Evolutionary conservation across 2,888 invertebrate species (phyloP).

Genomic region (Dione juno): DNA sequence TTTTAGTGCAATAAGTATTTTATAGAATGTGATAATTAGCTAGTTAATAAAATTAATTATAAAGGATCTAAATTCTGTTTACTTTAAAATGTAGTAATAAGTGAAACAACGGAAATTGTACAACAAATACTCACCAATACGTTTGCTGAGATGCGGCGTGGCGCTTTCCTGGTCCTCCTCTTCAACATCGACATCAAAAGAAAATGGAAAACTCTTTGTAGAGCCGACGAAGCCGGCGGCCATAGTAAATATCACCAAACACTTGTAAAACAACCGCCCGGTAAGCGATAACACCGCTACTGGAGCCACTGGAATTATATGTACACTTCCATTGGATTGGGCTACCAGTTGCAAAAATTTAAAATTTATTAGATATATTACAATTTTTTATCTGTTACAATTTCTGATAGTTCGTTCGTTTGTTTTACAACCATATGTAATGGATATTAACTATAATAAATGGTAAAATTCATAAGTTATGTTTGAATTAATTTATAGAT

Average conservation of each 20-base stretch:
- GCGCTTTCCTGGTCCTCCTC: slow-evolving; percentile 63
- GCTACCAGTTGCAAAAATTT: slow-evolving; percentile 15
- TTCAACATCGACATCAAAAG: slow-evolving; percentile 77
- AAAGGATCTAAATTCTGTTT: neutral
- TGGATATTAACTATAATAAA: neutral
- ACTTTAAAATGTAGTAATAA: neutral
- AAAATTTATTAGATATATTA: neutral
- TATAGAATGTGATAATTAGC: neutral
- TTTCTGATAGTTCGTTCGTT: neutral
- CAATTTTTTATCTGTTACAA: neutral
- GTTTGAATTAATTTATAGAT: neutral
- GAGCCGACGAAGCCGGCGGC: slow-evolving; percentile 77
- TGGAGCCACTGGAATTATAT: slow-evolving; percentile 19
- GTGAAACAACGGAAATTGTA: neutral
- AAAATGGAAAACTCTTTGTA: slow-evolving; percentile 78
- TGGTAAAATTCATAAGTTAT: neutral
- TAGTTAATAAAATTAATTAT: neutral
- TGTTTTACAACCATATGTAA: neutral
- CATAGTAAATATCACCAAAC: slow-evolving; percentile 53
- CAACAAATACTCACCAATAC: slow-evolving; percentile 64
- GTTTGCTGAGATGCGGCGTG: slow-evolving; percentile 67
- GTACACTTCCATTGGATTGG: slow-evolving; percentile 3
- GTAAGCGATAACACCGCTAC: slow-evolving; percentile 15
- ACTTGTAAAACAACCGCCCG: slow-evolving; percentile 28
- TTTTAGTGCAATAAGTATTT: neutral